phyloP scores from a whole-genome alignment of 2,888 invertebrate genomes.

The Leptogaster cylindrica region DNA sequence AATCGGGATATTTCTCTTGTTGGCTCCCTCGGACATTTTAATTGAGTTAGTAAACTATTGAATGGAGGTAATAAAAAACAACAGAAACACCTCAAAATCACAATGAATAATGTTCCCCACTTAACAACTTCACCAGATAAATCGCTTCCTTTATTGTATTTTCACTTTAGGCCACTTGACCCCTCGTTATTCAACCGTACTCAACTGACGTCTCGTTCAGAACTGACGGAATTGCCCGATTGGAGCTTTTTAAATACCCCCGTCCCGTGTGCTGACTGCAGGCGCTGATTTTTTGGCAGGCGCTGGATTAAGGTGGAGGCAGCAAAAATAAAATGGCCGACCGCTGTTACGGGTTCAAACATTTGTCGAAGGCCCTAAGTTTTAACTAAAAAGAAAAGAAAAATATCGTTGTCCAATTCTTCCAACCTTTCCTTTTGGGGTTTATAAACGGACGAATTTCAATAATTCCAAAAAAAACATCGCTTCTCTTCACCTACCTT shows the following conservation, averaged over 20 bases:
- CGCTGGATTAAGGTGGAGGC: conserved; percentile 22
- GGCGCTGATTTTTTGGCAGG: background rate
- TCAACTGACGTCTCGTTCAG: conserved; percentile 24
- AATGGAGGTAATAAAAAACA: background rate
- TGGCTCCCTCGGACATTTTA: conserved; percentile 82
- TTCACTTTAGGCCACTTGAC: no score
- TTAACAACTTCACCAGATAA: conserved; percentile 1
- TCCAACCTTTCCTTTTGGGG: no score
- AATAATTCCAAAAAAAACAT: no score
- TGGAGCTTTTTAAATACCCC: conserved; percentile 33
- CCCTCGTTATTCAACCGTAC: no score
- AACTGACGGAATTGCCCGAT: conserved; percentile 18
- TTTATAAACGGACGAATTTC: no score
- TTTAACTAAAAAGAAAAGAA: no score
- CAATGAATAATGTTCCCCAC: conserved; percentile 8
- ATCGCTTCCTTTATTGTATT: conserved; percentile 15
- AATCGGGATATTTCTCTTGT: conserved; percentile 90
- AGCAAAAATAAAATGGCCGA: conserved; percentile 6
- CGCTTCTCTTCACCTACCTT: no score
- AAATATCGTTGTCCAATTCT: no score
- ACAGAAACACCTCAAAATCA: conserved; percentile 1
- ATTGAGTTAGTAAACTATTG: background rate
- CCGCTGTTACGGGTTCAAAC: no score
- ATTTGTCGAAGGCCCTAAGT: no score
- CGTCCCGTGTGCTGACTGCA: background rate